Base-by-base conservation (phyloP, 2,888 invertebrate species). In the Barypeithes pellucidus region DNA sequence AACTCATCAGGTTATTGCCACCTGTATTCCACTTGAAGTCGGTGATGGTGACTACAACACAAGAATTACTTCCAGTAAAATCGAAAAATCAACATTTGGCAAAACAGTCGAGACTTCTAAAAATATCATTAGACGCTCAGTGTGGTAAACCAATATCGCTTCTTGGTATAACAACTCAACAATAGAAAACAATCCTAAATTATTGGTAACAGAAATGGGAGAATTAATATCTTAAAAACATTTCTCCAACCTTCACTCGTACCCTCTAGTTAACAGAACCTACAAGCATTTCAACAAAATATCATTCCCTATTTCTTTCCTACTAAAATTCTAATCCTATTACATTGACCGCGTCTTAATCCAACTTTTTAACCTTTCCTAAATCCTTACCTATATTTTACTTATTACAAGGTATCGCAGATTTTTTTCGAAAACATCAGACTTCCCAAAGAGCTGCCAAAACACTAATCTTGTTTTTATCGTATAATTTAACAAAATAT, bases 351-450 rank as follows among this genome's bases (percentile, higher is more conserved):
- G 73, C 73, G 68, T 69, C 73, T 65, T 59, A 57, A 52, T 36
- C 72, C 68, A 68, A 68, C 39, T 43, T 43, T 68, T 39, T 29
- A 73, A 47, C 59, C 73, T 68, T 63, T 50, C 68, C 73, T 73
- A 73, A 33, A 63, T 36, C 61, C 62, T 73, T 68, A 65, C 50
- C 68, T 73, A 73, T 73, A 73, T 36, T 47, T 66, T 71, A 66
- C 60, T 72, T 65, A 73, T 73, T 68, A 68, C 57, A 70, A 72
- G 54, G 59, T 72, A 75, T 72, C 75, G 75, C 71, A 75, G 71
- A 75, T 62, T 67, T 72, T 72, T 70, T 72, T 72, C 67, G 45
- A 75, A 75, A 70, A 69, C 52, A 47, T 75, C 75, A 75, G 75
- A 75, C 75, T 75, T 67, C 72, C 67, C 24, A 16, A 24, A 36